Conservation (phyloP, 2,888 invertebrate genomes). For the Oegoconia quadripuncta region DNA sequence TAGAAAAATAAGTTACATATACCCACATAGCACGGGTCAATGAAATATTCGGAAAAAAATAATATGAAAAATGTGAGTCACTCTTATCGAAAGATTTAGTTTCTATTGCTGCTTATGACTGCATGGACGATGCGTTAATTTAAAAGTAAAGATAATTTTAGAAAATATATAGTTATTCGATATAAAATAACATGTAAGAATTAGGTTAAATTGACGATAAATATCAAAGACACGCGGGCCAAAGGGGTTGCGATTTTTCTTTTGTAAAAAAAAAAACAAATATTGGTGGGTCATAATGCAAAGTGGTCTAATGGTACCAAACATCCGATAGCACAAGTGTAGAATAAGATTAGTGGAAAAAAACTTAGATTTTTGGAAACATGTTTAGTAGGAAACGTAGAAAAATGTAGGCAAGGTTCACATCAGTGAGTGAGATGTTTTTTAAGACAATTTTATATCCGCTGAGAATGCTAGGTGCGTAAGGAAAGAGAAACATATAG, state of each 20-base stretch:
- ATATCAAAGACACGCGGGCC: constrained; percentile 70
- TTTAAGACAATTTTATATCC: constrained; percentile 59
- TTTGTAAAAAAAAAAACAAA: constrained; percentile 22
- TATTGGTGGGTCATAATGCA: constrained; percentile 2
- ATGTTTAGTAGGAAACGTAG: constrained; percentile 69
- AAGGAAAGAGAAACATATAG: constrained; percentile 25
- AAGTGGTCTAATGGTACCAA: constrained; percentile 37
- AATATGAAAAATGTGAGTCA: constrained; percentile 69
- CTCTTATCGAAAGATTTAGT: constrained; percentile 48
- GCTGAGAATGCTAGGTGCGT: constrained; percentile 40
- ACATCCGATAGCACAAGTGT: constrained; percentile 61
- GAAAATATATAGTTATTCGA: constrained; percentile 46
- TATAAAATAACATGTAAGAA: constrained; percentile 26
- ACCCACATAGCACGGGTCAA: constrained; percentile 16
- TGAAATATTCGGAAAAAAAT: constrained; percentile 17
- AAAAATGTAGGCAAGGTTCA: constrained; percentile 37
- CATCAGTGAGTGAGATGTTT: constrained; percentile 62
- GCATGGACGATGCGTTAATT: constrained; percentile 49
- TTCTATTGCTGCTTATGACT: constrained; percentile 64
- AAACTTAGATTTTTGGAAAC: constrained; percentile 75
- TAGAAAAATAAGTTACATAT: constrained; percentile 13
- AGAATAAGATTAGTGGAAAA: constrained; percentile 62
- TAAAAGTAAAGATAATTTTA: constrained; percentile 52
- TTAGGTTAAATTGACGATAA: constrained; percentile 30
- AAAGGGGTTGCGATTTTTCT: constrained; percentile 54